Evolutionary conservation across 2,797 vertebrate species (phyloP).

Genomic region (Neosilurus mollespiculum): DNA sequence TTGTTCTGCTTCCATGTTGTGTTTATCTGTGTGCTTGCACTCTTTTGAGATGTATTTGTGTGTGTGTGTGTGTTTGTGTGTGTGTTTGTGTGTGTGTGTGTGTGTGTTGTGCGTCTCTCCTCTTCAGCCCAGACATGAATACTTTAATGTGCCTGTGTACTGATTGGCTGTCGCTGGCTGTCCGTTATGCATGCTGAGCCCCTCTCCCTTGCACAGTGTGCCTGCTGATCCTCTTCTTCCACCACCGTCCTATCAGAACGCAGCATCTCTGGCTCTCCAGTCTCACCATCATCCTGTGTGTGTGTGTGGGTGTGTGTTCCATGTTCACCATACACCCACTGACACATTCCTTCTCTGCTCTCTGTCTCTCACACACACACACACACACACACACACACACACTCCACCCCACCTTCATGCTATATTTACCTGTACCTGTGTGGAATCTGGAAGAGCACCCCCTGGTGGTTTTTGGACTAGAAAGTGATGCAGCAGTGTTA

Average conservation of each 20-base stretch:
- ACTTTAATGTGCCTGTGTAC: conserved; percentile 99
- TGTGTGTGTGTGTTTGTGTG: conserved; percentile 32
- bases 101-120: conserved; percentile 50
- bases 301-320: not conserved
- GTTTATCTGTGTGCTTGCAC: conserved; percentile 13
- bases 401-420: not conserved
- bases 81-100: conserved; percentile 30
- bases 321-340: conserved; percentile 3
- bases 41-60: conserved; percentile 38
- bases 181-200: conserved; percentile 80
- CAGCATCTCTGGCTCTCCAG: conserved; percentile 63
- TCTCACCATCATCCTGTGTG: conserved; percentile 16
- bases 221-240: conserved; percentile 78
- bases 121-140: conserved; percentile 93
- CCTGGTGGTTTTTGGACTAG: conserved; percentile 22
- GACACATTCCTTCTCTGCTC: not conserved
- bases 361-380: not conserved
- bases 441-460: not conserved
- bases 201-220: conserved; percentile 73
- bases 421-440: conserved; percentile 22
- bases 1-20: conserved; percentile 17
- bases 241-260: conserved; percentile 74
- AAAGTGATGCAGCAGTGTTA: not conserved
- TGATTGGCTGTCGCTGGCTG: conserved; percentile 83
- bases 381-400: not conserved